Evolutionary conservation across 1,140 invertebrate genomes (phyloP), one percentile per base, ranked within the genome.

Genomic region (Diplogasteroides magnus): DNA sequence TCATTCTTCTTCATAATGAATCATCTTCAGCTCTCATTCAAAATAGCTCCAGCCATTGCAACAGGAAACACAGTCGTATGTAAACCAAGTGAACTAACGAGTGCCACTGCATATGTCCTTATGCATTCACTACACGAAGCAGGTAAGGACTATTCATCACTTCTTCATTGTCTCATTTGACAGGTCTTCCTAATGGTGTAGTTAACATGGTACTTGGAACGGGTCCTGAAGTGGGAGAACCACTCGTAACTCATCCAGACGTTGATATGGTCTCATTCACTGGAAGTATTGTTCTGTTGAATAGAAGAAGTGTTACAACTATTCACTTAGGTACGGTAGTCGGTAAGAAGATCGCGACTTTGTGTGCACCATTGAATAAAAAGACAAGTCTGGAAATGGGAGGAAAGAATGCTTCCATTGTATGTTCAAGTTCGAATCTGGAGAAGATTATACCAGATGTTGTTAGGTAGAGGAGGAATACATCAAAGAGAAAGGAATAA

Each of bases 1-100:
- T 15, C 32, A 60, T 64, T 2, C 15, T 25, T 59, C 25, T 1
- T 2, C n/a, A 6, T 0, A 27, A 61, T 27, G 3, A 61, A 27
- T 14, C 2, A 31, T 15, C 37, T 74, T 74, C 75, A 85, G 28
- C 73, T 86, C 13, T 83, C 82, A 26, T 86, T 85, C 74, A 86
- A 86, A 74, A 71, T 88, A 2, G 88, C 87, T 6, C 88, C 87
- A 29, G 87, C 87, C 19, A 74, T 88, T n/a, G 86, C 85, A 1
- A 78, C 78, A 61, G 88, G 88, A 23, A 87, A 87, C 77, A 88
- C 88, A 19, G 86, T 88, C 1, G 87, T 88, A 1, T 86, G 84
- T 32, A 88, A 88, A 70, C 87, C 88, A 1, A 87, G 86, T 77
- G 88, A 88, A 78, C 81, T 88, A 78, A 88, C 88, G 0, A 87